These are phyloP conservation scores for Parthenolecanium corni DNA, from an alignment of 2,888 invertebrate genomes.

Conservation along the genomic window DNA sequence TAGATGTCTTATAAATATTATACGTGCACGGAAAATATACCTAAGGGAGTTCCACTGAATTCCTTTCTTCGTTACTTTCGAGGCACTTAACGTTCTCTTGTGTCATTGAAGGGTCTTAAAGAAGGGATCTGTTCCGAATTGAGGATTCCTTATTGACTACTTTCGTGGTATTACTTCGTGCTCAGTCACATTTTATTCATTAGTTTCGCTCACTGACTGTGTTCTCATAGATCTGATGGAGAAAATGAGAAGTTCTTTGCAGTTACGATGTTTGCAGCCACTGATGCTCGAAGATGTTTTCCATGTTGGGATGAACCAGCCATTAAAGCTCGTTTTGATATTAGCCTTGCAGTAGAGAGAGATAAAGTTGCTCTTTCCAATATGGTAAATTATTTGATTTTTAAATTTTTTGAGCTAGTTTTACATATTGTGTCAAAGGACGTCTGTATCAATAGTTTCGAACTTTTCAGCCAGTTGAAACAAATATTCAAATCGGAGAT, in stretches of 20 bases:
- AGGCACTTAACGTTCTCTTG: too few relatives aligned
- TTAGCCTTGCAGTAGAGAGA: slow-evolving; percentile 64
- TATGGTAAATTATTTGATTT: slow-evolving; percentile 50
- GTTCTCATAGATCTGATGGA: slow-evolving; percentile 34
- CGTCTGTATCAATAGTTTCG: slow-evolving; percentile 8
- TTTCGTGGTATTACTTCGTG: too few relatives aligned
- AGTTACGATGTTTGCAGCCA: slow-evolving; percentile 84
- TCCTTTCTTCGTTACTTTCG: too few relatives aligned
- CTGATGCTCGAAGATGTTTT: slow-evolving; percentile 83
- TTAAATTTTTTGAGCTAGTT: too few relatives aligned
- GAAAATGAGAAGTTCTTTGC: slow-evolving; percentile 74
- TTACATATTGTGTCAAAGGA: too few relatives aligned
- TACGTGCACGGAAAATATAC: background rate
- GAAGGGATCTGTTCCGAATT: too few relatives aligned
- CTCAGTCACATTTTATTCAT: background rate
- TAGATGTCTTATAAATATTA: background rate
- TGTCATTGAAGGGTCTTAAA: too few relatives aligned
- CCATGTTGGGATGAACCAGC: slow-evolving; percentile 99
- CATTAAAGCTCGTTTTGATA: slow-evolving; percentile 87
- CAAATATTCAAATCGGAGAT: slow-evolving; percentile 36
- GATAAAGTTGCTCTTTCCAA: slow-evolving; percentile 80
- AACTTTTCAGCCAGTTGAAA: slow-evolving; percentile 39
- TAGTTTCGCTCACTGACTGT: background rate
- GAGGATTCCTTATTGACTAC: too few relatives aligned
- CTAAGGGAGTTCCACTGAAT: too few relatives aligned